phyloP scores from a whole-genome alignment of 2,113 vertebrate genomes.

The Percina caprodes region DNA sequence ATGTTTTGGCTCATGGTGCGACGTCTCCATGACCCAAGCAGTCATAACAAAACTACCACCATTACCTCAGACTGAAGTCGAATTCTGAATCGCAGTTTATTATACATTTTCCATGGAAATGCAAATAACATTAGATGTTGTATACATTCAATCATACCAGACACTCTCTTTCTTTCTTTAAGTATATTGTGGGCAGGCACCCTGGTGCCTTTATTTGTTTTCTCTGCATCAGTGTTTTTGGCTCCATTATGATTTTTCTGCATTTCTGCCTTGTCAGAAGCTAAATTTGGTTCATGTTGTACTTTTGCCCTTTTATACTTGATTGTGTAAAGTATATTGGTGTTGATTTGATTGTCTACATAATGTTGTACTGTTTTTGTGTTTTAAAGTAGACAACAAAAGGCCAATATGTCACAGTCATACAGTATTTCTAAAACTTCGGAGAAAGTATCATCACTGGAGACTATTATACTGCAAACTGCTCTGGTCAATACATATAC shows the following conservation, averaged over 20 bases:
- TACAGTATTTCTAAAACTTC: slow-evolving; percentile 13
- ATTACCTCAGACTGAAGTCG: slow-evolving; percentile 73
- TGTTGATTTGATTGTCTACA: slow-evolving; percentile 51
- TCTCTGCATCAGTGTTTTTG: slow-evolving; percentile 21
- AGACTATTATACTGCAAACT: neutral
- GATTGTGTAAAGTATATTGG: slow-evolving; percentile 38
- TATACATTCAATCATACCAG: slow-evolving; percentile 10
- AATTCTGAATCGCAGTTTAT: slow-evolving; percentile 27
- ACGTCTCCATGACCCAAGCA: slow-evolving; percentile 35
- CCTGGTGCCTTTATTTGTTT: slow-evolving; percentile 32
- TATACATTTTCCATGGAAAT: slow-evolving; percentile 18
- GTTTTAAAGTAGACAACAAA: slow-evolving; percentile 51
- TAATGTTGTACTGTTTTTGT: slow-evolving; percentile 48
- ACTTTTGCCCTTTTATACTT: slow-evolving; percentile 47
- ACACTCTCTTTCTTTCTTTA: slow-evolving; percentile 1
- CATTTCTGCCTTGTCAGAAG: slow-evolving; percentile 28
- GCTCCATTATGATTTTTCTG: slow-evolving; percentile 17
- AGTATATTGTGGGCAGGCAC: slow-evolving; percentile 16
- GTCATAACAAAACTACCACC: slow-evolving; percentile 62
- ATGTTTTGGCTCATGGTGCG: slow-evolving; percentile 58
- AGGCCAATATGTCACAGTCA: slow-evolving; percentile 42
- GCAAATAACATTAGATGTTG: slow-evolving; percentile 29
- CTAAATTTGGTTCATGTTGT: slow-evolving; percentile 35
- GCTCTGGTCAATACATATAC: neutral
- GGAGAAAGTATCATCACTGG: slow-evolving; percentile 15